Percentiles rank a stretch among this genome's conserved stretches.
Evolutionary conservation across 92 coral and sea anemone species (phyloP).

Genomic region (Anthopleura xanthogrammica): DNA sequence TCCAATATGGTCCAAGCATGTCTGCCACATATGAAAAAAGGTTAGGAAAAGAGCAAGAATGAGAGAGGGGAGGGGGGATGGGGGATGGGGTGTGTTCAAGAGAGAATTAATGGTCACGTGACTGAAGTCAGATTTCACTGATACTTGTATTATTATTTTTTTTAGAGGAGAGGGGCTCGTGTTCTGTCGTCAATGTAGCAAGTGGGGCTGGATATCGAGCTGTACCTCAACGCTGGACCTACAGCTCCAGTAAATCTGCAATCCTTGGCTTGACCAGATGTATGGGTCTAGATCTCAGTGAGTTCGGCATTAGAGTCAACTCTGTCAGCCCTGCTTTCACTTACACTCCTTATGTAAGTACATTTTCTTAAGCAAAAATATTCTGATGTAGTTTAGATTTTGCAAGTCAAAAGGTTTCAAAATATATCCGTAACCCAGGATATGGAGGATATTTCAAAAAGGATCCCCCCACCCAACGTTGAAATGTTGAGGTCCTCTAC

Average conservation of each 20-base stretch:
- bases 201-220: constrained; percentile 27
- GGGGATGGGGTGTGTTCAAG: too few species aligned
- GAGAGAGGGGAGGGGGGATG: neutral
- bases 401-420: too few species aligned
- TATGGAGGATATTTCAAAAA: too few species aligned
- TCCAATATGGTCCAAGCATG: constrained; percentile 66
- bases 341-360: constrained; percentile 23
- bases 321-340: constrained; percentile 56
- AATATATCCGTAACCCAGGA: too few species aligned
- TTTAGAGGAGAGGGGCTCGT: constrained; percentile 2
- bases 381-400: too few species aligned
- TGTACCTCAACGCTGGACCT: neutral
- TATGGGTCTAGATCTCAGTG: constrained; percentile 58
- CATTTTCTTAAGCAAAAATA: too few species aligned
- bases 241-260: neutral
- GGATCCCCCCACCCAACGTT: too few species aligned
- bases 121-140: too few species aligned
- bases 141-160: too few species aligned
- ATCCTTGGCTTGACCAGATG: constrained; percentile 37
- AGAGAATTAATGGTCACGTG: too few species aligned
- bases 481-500: too few species aligned
- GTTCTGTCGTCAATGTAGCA: constrained; percentile 32
- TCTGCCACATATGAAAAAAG: constrained; percentile 46
- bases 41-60: neutral
- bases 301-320: constrained; percentile 60